Conservation (phyloP, 2,797 vertebrate genomes). For the Buphagus erythrorhynchus region DNA sequence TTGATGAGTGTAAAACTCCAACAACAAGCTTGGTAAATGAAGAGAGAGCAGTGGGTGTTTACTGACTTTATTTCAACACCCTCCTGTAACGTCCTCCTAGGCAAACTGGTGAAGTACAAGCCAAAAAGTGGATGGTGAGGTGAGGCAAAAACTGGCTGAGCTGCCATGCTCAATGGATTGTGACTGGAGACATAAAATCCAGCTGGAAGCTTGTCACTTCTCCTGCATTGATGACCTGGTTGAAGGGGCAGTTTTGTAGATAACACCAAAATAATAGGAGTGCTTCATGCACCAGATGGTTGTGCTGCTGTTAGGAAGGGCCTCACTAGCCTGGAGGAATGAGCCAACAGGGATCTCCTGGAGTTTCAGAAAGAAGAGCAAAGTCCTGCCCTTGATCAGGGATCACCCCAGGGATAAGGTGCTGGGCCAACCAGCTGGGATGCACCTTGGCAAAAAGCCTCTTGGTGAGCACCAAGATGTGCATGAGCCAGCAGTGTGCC, state of each 20-base stretch:
- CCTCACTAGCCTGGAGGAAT: neutral
- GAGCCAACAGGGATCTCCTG: neutral
- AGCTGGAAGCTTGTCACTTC: neutral
- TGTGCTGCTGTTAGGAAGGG: neutral
- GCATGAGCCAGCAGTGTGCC: neutral
- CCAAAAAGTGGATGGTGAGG: neutral
- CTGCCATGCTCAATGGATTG: neutral
- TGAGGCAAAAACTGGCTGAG: neutral
- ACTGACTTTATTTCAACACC: neutral
- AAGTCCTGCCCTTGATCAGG: neutral
- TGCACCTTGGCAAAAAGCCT: neutral
- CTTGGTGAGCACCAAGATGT: neutral
- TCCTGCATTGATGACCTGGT: neutral
- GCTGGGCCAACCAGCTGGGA: neutral
- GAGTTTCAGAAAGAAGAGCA: neutral
- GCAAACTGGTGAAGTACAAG: neutral
- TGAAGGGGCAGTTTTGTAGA: neutral
- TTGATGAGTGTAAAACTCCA: neutral
- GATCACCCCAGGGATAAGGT: accelerated
- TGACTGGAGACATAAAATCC: neutral
- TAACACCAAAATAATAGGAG: too few relatives aligned
- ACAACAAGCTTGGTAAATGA: neutral
- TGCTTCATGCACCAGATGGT: neutral
- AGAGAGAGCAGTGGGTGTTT: neutral
- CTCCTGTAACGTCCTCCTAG: neutral